Evolutionary conservation across 1,140 invertebrate species (phyloP).

Genomic region (Diprion similis): DNA sequence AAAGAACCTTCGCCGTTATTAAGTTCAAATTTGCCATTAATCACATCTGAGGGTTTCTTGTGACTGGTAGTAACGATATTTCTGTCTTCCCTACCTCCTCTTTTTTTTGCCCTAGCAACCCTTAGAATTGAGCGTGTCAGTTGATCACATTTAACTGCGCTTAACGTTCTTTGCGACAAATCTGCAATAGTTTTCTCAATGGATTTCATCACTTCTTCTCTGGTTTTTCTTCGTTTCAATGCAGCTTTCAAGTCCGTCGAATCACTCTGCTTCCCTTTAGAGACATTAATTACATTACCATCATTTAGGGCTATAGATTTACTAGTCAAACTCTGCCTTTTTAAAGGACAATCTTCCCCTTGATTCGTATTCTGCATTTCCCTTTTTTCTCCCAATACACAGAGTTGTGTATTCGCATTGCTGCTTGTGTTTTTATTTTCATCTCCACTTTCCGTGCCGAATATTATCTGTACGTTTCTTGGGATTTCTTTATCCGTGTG

Average conservation of each 20-base stretch:
- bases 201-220: constrained; percentile 33
- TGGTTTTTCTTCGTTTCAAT: constrained; percentile 37
- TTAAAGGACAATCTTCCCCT: no score
- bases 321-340: no score
- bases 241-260: constrained; percentile 32
- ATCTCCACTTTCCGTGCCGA: constrained; percentile 36
- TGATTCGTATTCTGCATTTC: no score
- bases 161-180: constrained; percentile 13
- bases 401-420: no score
- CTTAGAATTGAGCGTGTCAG: background rate
- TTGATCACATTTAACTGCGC: background rate
- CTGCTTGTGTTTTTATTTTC: constrained; percentile 16
- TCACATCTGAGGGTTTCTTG: background rate
- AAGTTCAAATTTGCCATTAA: background rate
- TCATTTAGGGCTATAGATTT: background rate
- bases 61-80: background rate
- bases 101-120: background rate
- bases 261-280: constrained; percentile 27
- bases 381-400: no score
- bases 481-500: background rate
- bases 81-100: background rate
- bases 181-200: constrained; percentile 33
- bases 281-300: constrained; percentile 23
- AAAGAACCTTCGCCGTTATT: constrained; percentile 10
- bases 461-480: constrained; percentile 31